phyloP scores from a whole-genome alignment of 2,888 invertebrate species.

The Brachypalpus laphriformis region DNA sequence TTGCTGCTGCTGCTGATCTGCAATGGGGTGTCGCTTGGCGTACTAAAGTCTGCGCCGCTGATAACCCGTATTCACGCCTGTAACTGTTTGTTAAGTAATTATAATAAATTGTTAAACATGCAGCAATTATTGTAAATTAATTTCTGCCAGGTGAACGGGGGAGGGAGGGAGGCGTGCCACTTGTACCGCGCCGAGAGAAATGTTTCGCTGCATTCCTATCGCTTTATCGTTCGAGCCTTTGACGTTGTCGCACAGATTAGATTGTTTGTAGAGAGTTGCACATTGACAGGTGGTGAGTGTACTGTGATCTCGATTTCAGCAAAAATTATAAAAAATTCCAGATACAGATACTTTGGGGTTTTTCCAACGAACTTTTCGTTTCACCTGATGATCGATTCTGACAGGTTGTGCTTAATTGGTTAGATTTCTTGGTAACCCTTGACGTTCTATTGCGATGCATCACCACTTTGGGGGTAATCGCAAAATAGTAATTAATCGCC shows the following conservation, averaged over 20 bases:
- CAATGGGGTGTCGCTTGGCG: background rate
- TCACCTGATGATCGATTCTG: no score
- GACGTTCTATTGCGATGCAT: no score
- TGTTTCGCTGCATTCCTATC: constrained; percentile 45
- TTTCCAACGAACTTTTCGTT: background rate
- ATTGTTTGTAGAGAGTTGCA: constrained; percentile 17
- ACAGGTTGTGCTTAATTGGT: no score
- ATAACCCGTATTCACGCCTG: constrained; percentile 17
- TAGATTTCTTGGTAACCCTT: no score
- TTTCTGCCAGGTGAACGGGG: background rate
- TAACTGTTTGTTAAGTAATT: constrained; percentile 41
- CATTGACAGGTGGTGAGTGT: constrained; percentile 31
- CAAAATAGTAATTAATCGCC: background rate
- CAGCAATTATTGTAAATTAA: constrained; percentile 47
- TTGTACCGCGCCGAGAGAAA: background rate
- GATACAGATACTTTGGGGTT: constrained; percentile 1
- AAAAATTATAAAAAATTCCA: background rate
- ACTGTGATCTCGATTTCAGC: constrained; percentile 25
- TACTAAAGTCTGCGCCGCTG: constrained; percentile 1
- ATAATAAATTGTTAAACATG: constrained; percentile 46
- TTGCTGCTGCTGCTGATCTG: no score
- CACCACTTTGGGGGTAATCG: background rate
- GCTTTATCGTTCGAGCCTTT: constrained; percentile 34
- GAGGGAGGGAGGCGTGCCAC: background rate
- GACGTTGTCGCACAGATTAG: constrained; percentile 36